These are phyloP conservation scores for Magallana angulata DNA, from an alignment of 1,140 invertebrate genomes.

Conservation along the genomic window DNA sequence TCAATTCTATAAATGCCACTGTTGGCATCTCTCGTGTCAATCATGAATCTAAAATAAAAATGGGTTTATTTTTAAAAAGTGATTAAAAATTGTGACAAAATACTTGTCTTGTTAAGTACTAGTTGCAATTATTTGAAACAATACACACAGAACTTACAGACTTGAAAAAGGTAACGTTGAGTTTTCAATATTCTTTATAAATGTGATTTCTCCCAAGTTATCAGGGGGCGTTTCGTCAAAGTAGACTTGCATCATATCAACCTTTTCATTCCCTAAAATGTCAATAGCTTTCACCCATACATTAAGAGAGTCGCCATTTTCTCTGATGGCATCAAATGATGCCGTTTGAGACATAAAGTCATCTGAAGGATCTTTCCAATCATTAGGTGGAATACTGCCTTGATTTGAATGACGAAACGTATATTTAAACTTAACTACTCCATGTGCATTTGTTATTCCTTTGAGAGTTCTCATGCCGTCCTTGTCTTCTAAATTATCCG, in stretches of 20 bases:
- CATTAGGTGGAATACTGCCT: not conserved
- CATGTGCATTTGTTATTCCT: conserved; percentile 17
- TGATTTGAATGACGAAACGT: not conserved
- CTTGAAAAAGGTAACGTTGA: not conserved
- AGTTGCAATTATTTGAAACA: too few relatives aligned
- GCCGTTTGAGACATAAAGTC: not conserved
- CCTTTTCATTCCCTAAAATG: not conserved
- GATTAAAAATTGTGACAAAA: too few relatives aligned
- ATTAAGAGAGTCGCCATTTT: not conserved
- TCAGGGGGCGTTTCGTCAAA: not conserved
- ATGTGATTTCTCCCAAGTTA: too few relatives aligned
- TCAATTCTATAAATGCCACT: conserved; percentile 48
- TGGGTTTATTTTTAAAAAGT: too few relatives aligned
- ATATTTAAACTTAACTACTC: conserved; percentile 11
- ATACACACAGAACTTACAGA: not conserved
- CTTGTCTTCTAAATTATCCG: not conserved
- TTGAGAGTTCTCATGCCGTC: conserved; percentile 19
- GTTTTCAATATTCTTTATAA: not conserved
- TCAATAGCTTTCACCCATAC: conserved; percentile 16
- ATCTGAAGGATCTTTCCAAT: not conserved
- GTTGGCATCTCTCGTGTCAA: too few relatives aligned
- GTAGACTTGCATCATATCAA: not conserved
- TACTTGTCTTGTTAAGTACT: too few relatives aligned
- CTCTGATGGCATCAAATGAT: not conserved
- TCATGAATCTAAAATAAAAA: too few relatives aligned